A percentile compares a stretch with the other conserved stretches of the same genome.
Conservation (phyloP, 2,888 invertebrate species). For the Aporophyla lueneburgensis region DNA sequence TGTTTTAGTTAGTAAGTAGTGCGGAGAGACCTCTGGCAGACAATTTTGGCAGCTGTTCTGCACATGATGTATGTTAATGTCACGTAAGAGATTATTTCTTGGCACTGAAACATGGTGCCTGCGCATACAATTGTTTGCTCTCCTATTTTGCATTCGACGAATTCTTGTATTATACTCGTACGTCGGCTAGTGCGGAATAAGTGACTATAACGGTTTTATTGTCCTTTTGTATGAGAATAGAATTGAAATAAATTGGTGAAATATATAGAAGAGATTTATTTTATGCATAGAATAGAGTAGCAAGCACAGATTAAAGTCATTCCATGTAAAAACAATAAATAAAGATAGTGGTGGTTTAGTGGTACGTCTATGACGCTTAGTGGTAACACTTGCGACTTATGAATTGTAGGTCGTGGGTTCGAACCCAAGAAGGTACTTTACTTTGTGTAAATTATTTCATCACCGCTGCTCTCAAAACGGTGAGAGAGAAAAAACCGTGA, state of each 20-base stretch:
- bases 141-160: conserved; percentile 78
- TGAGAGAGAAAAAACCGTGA: too few species aligned
- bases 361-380: too few species aligned
- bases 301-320: not conserved
- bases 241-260: conserved; percentile 23
- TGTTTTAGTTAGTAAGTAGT: conserved; percentile 87
- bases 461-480: too few species aligned
- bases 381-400: too few species aligned
- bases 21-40: conserved; percentile 81
- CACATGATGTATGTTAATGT: conserved; percentile 89
- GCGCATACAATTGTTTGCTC: conserved; percentile 82
- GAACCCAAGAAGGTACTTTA: too few species aligned
- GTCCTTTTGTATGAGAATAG: conserved; percentile 40
- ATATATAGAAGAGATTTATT: conserved; percentile 20
- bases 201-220: conserved; percentile 63
- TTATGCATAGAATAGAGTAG: not conserved
- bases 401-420: too few species aligned
- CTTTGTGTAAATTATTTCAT: too few species aligned
- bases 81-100: conserved; percentile 89
- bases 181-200: conserved; percentile 65
- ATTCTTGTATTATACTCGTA: conserved; percentile 61
- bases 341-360: too few species aligned
- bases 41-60: conserved; percentile 86
- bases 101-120: conserved; percentile 81
- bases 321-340: not conserved